Base-by-base conservation (phyloP, 2,797 vertebrate genomes). In the Labroides dimidiatus region DNA sequence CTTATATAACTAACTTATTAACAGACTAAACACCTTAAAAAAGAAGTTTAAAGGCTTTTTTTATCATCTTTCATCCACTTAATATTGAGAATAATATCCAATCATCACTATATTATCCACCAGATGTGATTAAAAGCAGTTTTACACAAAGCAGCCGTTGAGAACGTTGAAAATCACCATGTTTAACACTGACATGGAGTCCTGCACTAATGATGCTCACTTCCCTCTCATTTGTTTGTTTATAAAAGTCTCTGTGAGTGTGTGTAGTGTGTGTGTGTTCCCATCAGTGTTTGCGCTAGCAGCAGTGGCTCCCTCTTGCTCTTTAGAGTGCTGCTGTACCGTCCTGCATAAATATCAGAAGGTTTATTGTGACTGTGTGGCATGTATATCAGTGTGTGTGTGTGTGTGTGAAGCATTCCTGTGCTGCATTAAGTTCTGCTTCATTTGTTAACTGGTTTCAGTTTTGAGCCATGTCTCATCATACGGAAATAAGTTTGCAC, bases 141-240 rank as follows among this genome's bases (percentile, higher is more conserved):
- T n/a, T n/a, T n/a, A n/a, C n/a, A n/a, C n/a, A n/a, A n/a, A n/a
- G n/a, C n/a, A n/a, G n/a, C n/a, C n/a, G n/a, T n/a, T n/a, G 57
- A 78, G 73, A 65, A 64, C 39, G 50, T 48, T 65, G 23, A 77
- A 78, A 78, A 61, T 63, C 54, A 45, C 42, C 17, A 6, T 36
- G 47, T 24, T 42, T 6, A 27, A 11, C 21, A 68, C 75, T 81
- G 64, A 70, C 66, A 55, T 21, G 17, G 49, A 62, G 67, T 80
- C 64, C 59, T 21, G 59, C 66, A 63, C 73, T 84, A 90, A 89
- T 90, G 86, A 85, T 27, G 70, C 85, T 64, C 64, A 85, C 80
- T 86, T 85, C 85, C 76, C 23, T n/a, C 39, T 41, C 53, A 19
- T 73, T 43, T 48, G 30, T 50, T 63, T 53, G 62, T 78, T 58